Evolutionary conservation across 2,888 invertebrate genomes (phyloP), one percentile per base, ranked within the genome.

Genomic region (Amphimallon solstitiale): DNA sequence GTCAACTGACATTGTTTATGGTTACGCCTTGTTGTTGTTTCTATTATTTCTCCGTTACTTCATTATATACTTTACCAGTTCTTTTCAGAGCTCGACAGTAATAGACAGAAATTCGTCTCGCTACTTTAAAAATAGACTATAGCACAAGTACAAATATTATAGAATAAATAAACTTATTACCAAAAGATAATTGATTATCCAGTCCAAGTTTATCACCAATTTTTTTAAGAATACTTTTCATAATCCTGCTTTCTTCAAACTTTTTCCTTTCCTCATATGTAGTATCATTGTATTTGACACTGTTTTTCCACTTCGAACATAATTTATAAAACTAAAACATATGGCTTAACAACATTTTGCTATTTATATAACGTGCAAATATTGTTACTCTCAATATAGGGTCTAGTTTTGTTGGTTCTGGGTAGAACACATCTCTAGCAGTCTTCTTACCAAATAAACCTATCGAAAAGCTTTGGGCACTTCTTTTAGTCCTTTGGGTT

Each of bases 401-500:
- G 73, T 82, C 81, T 34, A 69, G 85, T 75, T 87, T 84, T 21
- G 86, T 77, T 2, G 91, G 86, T 70, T 88, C 85, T 19, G 89
- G 89, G 83, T 87, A 92, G 75, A 84, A 82, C 9, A 93, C 88
- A 70, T 86, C 80, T 56, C 85, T 83, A 15, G 87, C 86, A 17
- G 86, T 85, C 73, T 86, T 83, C 68, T 86, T 85, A 10, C 91
- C 91, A 82, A 94, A 94, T 45, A 94, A 80, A 0, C 94, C 94
- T 56, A 88, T 84, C 0, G 89, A 86, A 83, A 94, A 94, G 78
- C 88, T 86, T 73, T 86, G 85, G 0, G 93, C 93, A 80, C 94
- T 94, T 74, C 88, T 87, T 62, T 88, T 85, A 0, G 94, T 88
- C 71, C 94, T 86, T 77, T 93, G 90, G 0, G 92, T 92, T 1